Percentiles rank a stretch among this genome's conserved stretches.
phyloP scores from a whole-genome alignment of 2,888 invertebrate genomes.

The Ypsolopha sequella region DNA sequence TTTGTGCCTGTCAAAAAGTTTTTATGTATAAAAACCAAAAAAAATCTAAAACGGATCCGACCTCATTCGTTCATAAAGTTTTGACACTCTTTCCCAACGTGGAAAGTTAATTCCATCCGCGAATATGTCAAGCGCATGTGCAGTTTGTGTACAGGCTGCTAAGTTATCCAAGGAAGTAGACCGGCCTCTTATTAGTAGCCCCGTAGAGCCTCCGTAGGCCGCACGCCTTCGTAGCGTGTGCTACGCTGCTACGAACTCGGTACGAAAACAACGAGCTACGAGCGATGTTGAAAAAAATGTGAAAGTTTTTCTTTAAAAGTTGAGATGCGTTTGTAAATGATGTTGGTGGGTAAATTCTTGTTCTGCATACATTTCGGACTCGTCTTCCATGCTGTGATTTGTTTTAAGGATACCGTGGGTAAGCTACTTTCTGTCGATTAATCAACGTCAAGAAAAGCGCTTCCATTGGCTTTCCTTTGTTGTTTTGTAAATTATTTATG shows the following conservation, averaged over 20 bases:
- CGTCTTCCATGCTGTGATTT: slow-evolving; percentile 67
- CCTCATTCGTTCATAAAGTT: no score
- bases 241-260: slow-evolving; percentile 28
- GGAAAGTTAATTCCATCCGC: no score
- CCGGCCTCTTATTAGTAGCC: slow-evolving; percentile 29
- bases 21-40: no score
- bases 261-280: slow-evolving; percentile 30
- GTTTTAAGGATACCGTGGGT: slow-evolving; percentile 64
- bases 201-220: slow-evolving; percentile 29
- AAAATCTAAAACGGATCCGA: no score
- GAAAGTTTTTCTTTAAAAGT: slow-evolving; percentile 29
- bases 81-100: no score
- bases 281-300: slow-evolving; percentile 22
- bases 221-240: slow-evolving; percentile 35
- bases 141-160: slow-evolving; percentile 13
- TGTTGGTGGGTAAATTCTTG: slow-evolving; percentile 64
- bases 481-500: neutral
- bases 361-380: slow-evolving; percentile 66
- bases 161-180: no score
- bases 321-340: slow-evolving; percentile 60
- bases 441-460: neutral
- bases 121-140: slow-evolving; percentile 1
- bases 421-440: slow-evolving; percentile 21
- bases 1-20: no score
- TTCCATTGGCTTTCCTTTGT: neutral